Evolutionary conservation across 1,140 invertebrate species (phyloP).

Genomic region (Microplitis demolitor): DNA sequence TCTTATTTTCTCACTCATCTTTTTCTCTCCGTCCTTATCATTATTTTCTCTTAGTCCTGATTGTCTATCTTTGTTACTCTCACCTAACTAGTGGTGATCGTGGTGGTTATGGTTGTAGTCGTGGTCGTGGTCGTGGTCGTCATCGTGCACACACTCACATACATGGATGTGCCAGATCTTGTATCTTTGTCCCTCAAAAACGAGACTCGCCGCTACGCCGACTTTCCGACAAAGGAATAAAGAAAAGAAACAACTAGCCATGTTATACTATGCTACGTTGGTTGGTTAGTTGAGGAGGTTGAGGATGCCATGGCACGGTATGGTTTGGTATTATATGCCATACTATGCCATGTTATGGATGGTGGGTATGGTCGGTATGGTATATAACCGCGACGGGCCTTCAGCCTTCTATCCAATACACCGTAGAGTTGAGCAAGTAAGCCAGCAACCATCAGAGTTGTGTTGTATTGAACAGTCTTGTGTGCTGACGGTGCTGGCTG

Average conservation of each 20-base stretch:
- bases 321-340: slow-evolving; percentile 31
- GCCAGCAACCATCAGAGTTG: too few species aligned
- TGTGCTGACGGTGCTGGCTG: neutral
- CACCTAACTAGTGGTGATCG: too few species aligned
- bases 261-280: slow-evolving; percentile 35
- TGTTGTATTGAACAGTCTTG: too few species aligned
- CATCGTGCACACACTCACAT: neutral
- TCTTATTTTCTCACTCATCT: slow-evolving; percentile 29
- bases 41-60: neutral
- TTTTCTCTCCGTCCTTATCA: slow-evolving; percentile 10
- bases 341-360: neutral
- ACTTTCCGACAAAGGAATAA: slow-evolving; percentile 62
- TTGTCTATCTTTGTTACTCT: slow-evolving; percentile 5
- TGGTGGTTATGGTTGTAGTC: too few species aligned
- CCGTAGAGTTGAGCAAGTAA: neutral
- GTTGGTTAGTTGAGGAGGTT: slow-evolving; percentile 15
- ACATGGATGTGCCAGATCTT: slow-evolving; percentile 18
- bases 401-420: slow-evolving; percentile 12
- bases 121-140: neutral
- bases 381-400: slow-evolving; percentile 29
- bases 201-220: slow-evolving; percentile 56
- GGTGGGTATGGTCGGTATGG: too few species aligned
- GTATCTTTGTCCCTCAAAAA: slow-evolving; percentile 46
- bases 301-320: slow-evolving; percentile 52
- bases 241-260: slow-evolving; percentile 61